A percentile compares a stretch with the other conserved stretches of the same genome.
These are phyloP conservation scores for Helicolenus hilgendorfi DNA, from an alignment of 2,797 vertebrate genomes.

Conservation along the genomic window DNA sequence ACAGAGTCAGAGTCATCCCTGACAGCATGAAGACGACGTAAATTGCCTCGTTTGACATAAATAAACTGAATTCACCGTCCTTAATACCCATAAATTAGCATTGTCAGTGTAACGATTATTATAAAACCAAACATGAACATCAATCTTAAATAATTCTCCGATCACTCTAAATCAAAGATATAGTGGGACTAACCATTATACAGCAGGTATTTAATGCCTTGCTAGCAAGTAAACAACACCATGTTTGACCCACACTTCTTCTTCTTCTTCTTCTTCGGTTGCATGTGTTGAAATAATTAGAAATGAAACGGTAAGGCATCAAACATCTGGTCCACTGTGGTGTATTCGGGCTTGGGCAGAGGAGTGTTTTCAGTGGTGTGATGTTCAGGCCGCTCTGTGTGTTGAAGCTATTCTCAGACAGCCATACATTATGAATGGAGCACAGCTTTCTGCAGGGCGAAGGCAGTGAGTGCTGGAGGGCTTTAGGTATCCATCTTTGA, in stretches of 20 bases:
- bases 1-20: neutral
- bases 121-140: neutral
- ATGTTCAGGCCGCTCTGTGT: slow-evolving; percentile 56
- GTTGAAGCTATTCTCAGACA: slow-evolving; percentile 85
- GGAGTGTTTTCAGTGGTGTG: slow-evolving; percentile 46
- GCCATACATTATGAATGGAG: slow-evolving; percentile 88
- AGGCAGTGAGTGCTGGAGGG: slow-evolving; percentile 57
- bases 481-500: slow-evolving; percentile 79
- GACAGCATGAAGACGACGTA: neutral
- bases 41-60: neutral
- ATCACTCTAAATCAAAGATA: neutral
- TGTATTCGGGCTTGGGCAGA: neutral
- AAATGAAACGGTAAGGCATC: slow-evolving; percentile 17
- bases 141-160: neutral
- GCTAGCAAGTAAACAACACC: neutral
- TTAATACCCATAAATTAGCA: neutral
- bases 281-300: slow-evolving; percentile 25
- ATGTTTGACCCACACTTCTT: neutral
- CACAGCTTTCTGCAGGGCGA: slow-evolving; percentile 68
- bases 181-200: neutral
- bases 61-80: neutral
- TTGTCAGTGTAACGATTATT: neutral
- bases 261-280: neutral
- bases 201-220: neutral
- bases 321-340: slow-evolving; percentile 20